Evolutionary conservation across 2,888 invertebrate genomes (phyloP), one percentile per base, ranked within the genome.

Genomic region (Callyntrura sp.): DNA sequence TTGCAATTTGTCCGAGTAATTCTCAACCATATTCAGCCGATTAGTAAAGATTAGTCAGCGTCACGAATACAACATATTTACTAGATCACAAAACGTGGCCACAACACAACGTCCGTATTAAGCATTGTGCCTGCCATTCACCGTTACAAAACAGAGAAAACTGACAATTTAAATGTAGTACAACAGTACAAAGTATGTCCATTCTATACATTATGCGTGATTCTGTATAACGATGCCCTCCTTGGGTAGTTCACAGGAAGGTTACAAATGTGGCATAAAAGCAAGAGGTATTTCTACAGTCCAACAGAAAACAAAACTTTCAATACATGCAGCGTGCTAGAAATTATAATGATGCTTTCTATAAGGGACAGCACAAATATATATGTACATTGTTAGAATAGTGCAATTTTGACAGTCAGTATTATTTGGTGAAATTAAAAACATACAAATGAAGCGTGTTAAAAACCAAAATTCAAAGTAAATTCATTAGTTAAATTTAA

Each of bases 231-330:
- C 20, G 6, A 76, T 68, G 83, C 83, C 83, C 83, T 68, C 83
- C 83, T 68, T 57, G 12, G 45, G 65, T 65, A 8, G 20, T 5
- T 17, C 51, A 68, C n/a, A 65, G 83, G 83, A 83, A 83, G 83
- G 83, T 83, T 25, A n/a, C n/a, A n/a, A n/a, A n/a, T n/a, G n/a
- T 35, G 6, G 3, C 3, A 35, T 35, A 35, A 35, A 35, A 35
- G 6, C 3, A 2, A 35, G 35, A 35, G 35, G 35, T 35, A 35
- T 35, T 6, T 6, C 35, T 4, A 35, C n/a, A n/a, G n/a, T n/a
- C 17, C 4, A 45, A 12, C 11, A n/a, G 55, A 1, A 65, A 23
- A 23, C 25, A 25, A 25, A 23, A 65, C 3, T 65, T 4, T 35
- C 2, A 2, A 4, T 35, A 35, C 35, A 35, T 35, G 35, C 35